Conservation (phyloP, 2,797 vertebrate genomes). For the Leuciscus waleckii region DNA sequence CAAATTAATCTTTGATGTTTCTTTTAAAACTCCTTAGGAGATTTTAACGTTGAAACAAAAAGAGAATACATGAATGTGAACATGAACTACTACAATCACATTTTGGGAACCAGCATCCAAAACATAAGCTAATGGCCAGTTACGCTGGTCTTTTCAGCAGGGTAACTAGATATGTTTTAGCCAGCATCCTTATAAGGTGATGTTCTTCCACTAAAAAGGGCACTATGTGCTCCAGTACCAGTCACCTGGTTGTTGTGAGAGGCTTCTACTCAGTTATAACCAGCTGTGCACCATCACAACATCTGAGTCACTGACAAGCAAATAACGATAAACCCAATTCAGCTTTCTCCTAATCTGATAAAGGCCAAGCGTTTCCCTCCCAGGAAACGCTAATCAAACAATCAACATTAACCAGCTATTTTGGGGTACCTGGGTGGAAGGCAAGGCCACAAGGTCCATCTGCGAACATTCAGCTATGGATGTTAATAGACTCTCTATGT, state of each 20-base stretch:
- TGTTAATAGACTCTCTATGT: constrained; percentile 78
- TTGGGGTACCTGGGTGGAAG: constrained; percentile 85
- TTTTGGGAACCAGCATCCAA: not conserved
- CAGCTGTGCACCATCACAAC: constrained; percentile 73
- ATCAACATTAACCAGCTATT: constrained; percentile 56
- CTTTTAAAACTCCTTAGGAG: not conserved
- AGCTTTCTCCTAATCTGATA: constrained; percentile 64
- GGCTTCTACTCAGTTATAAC: constrained; percentile 46
- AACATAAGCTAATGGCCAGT: constrained; percentile 4
- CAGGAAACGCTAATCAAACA: constrained; percentile 49
- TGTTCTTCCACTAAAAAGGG: constrained; percentile 23
- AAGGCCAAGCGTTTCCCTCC: constrained; percentile 52
- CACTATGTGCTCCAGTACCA: constrained; percentile 29
- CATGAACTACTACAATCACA: not conserved
- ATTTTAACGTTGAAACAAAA: not conserved
- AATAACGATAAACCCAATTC: constrained; percentile 64
- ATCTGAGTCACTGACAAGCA: constrained; percentile 62
- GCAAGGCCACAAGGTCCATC: constrained; percentile 77
- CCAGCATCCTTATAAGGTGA: constrained; percentile 39
- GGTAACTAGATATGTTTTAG: not conserved
- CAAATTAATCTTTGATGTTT: not conserved
- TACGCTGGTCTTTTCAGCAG: not conserved
- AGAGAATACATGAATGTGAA: not conserved
- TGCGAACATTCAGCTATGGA: constrained; percentile 79
- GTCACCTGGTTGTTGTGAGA: constrained; percentile 52